These are phyloP conservation scores for Lordiphosa fenestrarum DNA, from an alignment of 2,888 invertebrate species.

Conservation along the genomic window DNA sequence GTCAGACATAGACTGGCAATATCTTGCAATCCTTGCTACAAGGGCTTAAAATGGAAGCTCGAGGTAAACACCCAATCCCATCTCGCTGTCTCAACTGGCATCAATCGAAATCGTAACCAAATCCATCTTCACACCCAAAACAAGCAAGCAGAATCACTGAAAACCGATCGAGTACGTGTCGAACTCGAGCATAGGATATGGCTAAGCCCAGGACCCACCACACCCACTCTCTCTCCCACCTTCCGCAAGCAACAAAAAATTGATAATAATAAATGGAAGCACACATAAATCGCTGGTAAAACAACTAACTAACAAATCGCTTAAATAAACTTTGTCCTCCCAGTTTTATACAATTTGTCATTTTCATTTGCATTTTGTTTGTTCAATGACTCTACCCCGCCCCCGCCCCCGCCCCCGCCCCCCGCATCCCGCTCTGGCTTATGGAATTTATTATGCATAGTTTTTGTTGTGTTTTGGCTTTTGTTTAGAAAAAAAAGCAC, in stretches of 20 bases:
- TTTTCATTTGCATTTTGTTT: conserved; percentile 61
- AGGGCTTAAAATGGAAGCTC: no score
- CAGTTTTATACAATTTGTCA: conserved; percentile 59
- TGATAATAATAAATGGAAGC: conserved; percentile 3
- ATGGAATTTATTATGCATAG: conserved; percentile 67
- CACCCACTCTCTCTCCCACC: no score
- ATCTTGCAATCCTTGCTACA: no score
- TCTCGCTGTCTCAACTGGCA: no score
- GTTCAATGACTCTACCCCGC: conserved; percentile 9
- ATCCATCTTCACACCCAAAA: no score
- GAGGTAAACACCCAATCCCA: no score
- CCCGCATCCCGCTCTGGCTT: neutral
- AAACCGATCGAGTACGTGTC: no score
- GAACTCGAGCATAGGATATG: no score
- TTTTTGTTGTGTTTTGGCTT: conserved; percentile 39
- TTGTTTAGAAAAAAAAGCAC: conserved; percentile 5
- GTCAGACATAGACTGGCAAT: no score
- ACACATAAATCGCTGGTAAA: conserved; percentile 9
- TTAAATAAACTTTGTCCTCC: conserved; percentile 69
- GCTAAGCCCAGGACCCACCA: no score
- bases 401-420: neutral
- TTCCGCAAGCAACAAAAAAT: neutral
- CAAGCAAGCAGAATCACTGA: no score
- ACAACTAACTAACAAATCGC: conserved; percentile 61
- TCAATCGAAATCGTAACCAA: no score